Conservation (phyloP, 2,113 vertebrate species). For the Phainopepla nitens region DNA sequence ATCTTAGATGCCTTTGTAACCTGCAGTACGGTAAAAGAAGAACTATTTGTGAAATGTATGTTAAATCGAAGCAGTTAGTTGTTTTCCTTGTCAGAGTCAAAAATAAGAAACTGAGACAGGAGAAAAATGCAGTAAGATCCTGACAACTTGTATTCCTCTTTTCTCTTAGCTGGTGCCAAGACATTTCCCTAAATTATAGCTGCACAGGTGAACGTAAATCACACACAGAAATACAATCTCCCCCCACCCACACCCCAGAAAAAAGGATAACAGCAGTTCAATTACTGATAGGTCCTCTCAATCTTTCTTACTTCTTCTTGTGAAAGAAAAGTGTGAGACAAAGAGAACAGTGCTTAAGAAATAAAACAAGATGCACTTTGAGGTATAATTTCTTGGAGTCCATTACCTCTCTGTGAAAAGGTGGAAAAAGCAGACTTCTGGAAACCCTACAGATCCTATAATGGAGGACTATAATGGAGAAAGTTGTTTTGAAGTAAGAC, state of each 20-base stretch:
- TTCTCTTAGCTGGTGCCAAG: not conserved
- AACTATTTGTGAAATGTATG: not conserved
- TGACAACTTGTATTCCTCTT: not conserved
- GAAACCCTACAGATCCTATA: not conserved
- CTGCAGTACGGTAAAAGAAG: not conserved
- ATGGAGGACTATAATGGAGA: not conserved
- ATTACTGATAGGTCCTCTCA: not conserved
- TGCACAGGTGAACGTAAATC: slow-evolving; percentile 16
- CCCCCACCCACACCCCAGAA: accelerated
- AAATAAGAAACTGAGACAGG: not conserved
- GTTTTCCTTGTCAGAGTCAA: not conserved
- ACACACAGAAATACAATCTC: not conserved
- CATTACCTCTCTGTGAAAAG: not conserved
- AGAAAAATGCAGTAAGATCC: not conserved
- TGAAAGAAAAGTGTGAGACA: not conserved
- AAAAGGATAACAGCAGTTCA: not conserved
- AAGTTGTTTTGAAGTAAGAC: not conserved
- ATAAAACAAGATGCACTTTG: not conserved
- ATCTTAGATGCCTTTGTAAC: not conserved
- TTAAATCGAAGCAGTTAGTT: not conserved
- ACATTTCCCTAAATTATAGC: not conserved
- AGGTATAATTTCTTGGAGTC: not conserved
- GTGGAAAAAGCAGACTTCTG: not conserved
- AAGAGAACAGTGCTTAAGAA: not conserved
- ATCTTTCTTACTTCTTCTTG: not conserved